Conservation (phyloP, 2,797 vertebrate genomes). For the Pseudomugil gertrudae region DNA sequence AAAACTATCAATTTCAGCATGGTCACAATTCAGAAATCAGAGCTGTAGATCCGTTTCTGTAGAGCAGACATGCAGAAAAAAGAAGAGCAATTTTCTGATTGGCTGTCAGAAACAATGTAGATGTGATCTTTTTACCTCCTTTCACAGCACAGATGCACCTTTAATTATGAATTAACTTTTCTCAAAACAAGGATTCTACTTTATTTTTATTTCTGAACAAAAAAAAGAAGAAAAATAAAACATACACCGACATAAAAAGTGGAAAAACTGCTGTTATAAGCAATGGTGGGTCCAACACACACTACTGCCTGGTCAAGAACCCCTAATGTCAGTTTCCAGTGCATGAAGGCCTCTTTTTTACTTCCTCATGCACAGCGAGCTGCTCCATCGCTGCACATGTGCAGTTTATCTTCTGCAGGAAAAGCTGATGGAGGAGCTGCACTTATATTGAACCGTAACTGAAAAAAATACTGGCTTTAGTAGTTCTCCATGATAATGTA, state of each 20-base stretch:
- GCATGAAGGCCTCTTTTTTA: too few relatives aligned
- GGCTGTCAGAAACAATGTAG: conserved; percentile 32
- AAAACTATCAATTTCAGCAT: conserved; percentile 52
- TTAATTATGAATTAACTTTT: too few relatives aligned
- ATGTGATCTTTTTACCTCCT: background rate
- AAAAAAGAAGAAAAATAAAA: too few relatives aligned
- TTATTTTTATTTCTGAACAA: too few relatives aligned
- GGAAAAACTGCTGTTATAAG: too few relatives aligned
- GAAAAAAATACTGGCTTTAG: background rate
- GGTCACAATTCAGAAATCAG: conserved; percentile 44
- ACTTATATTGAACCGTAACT: background rate
- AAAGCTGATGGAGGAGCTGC: background rate
- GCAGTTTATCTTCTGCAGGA: background rate
- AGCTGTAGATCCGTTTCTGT: too few relatives aligned
- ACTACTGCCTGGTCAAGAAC: too few relatives aligned
- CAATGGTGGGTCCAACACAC: too few relatives aligned
- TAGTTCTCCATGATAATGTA: background rate
- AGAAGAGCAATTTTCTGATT: conserved; percentile 17
- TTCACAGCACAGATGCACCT: conserved; percentile 1
- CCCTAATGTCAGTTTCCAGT: background rate
- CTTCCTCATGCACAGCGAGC: background rate
- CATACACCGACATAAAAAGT: too few relatives aligned
- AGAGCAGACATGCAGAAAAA: background rate
- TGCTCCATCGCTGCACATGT: background rate
- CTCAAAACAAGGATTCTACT: too few relatives aligned